Conservation (phyloP, 1,140 invertebrate genomes). For the Penaeus japonicus region DNA sequence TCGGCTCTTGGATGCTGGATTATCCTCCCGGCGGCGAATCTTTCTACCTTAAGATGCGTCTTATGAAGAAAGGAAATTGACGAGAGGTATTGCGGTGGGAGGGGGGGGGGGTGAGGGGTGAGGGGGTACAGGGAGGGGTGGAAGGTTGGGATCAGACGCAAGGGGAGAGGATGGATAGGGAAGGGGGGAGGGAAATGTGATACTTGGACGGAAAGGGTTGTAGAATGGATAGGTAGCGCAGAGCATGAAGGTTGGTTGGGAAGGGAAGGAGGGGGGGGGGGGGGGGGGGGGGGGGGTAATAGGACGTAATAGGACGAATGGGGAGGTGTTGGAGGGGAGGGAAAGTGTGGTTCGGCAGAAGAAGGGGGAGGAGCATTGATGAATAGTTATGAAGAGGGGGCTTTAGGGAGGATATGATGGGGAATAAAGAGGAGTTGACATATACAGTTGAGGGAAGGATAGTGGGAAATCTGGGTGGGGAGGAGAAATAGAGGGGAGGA, state of each 20-base stretch:
- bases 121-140: neutral
- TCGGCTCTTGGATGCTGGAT: too few relatives aligned
- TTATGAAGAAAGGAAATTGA: too few relatives aligned
- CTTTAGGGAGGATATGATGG: neutral
- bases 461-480: neutral
- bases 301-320: neutral
- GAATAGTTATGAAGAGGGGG: neutral
- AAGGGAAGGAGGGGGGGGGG: neutral
- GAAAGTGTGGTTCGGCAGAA: neutral
- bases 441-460: neutral
- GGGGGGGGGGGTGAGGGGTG: too few relatives aligned
- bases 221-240: too few relatives aligned
- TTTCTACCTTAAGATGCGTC: too few relatives aligned
- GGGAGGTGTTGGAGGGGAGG: neutral
- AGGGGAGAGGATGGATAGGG: neutral
- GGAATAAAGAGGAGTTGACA: neutral
- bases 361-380: neutral
- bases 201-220: neutral
- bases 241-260: neutral
- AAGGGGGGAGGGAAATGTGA: constrained; percentile 6
- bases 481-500: constrained; percentile 4
- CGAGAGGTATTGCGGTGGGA: too few relatives aligned
- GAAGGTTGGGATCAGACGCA: neutral
- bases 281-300: neutral
- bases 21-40: too few relatives aligned